Evolutionary conservation across 2,888 invertebrate species (phyloP).

Genomic region (Linyphia triangularis): DNA sequence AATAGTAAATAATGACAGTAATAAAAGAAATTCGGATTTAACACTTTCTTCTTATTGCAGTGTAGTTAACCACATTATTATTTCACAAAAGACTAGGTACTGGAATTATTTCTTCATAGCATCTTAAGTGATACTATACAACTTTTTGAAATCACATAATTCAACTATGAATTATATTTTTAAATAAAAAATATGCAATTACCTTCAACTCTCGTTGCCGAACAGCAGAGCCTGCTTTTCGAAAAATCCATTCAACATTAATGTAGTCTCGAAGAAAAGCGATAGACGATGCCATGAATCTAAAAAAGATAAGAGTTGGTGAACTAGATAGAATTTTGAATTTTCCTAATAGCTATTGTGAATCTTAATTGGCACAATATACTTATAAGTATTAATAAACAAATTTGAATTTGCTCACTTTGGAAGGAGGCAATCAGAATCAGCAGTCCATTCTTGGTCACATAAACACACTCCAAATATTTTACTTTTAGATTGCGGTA

Average conservation of each 20-base stretch:
- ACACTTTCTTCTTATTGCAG: no score
- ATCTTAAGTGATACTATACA: no score
- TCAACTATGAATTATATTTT: background rate
- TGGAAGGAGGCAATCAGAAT: conserved; percentile 42
- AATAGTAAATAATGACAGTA: no score
- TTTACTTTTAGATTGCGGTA: background rate
- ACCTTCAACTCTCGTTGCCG: conserved; percentile 91
- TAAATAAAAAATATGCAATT: conserved; percentile 55
- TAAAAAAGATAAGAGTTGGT: background rate
- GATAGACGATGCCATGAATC: conserved; percentile 58
- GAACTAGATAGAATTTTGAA: background rate
- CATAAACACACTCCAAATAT: conserved; percentile 57
- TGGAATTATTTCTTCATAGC: no score
- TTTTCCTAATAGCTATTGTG: background rate
- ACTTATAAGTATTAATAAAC: background rate
- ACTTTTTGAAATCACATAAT: no score
- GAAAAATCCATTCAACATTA: conserved; percentile 89
- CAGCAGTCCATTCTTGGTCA: conserved; percentile 62
- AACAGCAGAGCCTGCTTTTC: conserved; percentile 91
- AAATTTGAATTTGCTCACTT: conserved; percentile 31
- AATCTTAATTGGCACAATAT: background rate
- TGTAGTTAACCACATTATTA: no score
- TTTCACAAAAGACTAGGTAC: no score
- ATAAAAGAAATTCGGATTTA: no score
- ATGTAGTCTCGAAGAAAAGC: conserved; percentile 85